These are phyloP conservation scores for Phyllotis vaccarum DNA, from an alignment of 2,797 vertebrate species.

Conservation along the genomic window DNA sequence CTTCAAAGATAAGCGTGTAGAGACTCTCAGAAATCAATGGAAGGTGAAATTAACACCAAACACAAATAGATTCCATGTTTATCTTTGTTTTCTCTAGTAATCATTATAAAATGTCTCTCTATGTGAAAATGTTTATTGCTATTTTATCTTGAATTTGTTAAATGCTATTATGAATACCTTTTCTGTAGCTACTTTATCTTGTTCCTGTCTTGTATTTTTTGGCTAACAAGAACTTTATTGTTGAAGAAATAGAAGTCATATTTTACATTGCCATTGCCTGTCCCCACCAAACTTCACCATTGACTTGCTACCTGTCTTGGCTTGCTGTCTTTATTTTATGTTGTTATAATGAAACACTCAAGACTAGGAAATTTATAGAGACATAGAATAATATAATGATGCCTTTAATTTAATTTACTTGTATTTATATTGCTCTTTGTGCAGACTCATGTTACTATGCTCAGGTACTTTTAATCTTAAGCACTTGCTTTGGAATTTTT, in stretches of 20 bases:
- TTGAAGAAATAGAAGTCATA: not conserved
- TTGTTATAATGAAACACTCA: not conserved
- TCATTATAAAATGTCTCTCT: not conserved
- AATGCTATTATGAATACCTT: not conserved
- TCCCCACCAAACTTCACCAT: not conserved
- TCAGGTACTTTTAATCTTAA: not conserved
- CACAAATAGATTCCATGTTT: not conserved
- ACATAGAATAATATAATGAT: not conserved
- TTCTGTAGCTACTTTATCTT: not conserved
- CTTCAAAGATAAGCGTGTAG: not conserved
- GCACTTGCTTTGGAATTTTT: not conserved
- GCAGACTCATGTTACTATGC: too few relatives aligned
- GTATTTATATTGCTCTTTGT: not conserved
- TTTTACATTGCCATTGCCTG: not conserved
- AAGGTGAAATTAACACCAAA: slow-evolving; percentile 11
- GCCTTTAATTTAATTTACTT: not conserved
- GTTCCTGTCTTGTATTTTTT: not conserved
- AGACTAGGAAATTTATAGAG: not conserved
- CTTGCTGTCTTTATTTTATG: not conserved
- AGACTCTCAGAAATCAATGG: not conserved
- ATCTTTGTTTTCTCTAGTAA: not conserved
- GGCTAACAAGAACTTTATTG: not conserved
- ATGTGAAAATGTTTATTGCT: not conserved
- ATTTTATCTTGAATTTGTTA: not conserved
- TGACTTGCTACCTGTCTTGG: not conserved